Conservation (phyloP, 2,797 vertebrate genomes). For the Mallotus villosus region DNA sequence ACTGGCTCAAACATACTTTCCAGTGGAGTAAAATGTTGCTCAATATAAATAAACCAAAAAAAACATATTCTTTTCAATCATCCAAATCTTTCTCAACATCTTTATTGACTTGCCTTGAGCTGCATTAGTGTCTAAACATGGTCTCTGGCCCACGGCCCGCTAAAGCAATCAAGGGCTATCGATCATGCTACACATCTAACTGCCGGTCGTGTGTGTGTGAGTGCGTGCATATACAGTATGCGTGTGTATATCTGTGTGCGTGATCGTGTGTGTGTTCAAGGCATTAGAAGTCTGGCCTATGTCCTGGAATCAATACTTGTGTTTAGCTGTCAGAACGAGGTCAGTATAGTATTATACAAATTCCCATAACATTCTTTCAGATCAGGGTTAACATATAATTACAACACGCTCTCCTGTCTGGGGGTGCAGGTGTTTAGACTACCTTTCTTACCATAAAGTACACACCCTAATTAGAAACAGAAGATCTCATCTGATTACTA, state of each 20-base stretch:
- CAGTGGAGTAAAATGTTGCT: background rate
- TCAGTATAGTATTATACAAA: too few species aligned
- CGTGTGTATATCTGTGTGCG: background rate
- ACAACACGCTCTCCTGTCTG: conserved; percentile 26
- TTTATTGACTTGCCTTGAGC: conserved; percentile 49
- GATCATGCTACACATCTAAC: conserved; percentile 56
- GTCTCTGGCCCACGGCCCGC: conserved; percentile 31
- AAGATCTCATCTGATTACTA: conserved; percentile 26
- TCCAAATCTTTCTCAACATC: conserved; percentile 37
- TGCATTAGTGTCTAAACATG: conserved; percentile 60
- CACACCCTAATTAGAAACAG: conserved; percentile 32
- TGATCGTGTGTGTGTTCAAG: background rate
- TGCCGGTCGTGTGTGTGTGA: conserved; percentile 11
- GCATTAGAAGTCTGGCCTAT: background rate
- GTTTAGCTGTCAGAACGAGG: too few species aligned
- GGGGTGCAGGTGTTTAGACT: conserved; percentile 42
- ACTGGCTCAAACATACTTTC: background rate
- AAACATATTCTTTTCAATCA: conserved; percentile 21
- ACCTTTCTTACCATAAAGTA: conserved; percentile 29
- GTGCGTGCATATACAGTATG: background rate
- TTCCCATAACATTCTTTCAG: conserved; percentile 26
- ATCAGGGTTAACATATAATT: conserved; percentile 50
- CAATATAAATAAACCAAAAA: conserved; percentile 35
- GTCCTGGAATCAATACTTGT: background rate
- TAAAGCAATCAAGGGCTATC: conserved; percentile 56